Base-by-base conservation (phyloP, 2,888 invertebrate genomes). In the Isoperla grammatica region DNA sequence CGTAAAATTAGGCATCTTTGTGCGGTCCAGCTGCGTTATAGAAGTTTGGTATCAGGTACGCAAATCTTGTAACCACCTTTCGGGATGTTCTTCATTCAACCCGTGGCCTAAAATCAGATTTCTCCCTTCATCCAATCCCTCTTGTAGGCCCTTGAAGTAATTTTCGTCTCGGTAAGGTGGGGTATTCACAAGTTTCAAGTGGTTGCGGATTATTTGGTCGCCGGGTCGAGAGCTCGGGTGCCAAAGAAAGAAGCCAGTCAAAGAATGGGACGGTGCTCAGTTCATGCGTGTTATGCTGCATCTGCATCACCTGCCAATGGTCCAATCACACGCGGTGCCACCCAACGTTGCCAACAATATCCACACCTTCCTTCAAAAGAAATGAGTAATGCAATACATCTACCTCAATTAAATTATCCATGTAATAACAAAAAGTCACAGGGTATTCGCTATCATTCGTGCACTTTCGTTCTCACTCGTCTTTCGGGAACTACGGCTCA, bases 131-230 rank as follows among this genome's bases (percentile, higher is more conserved):
- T 17, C 11, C 20, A 29, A 42, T 40, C 39, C 54, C 45, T 45
- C 59, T 37, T 54, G 23, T 45, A 43, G 53, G 43, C 39, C 59
- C 59, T 54, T 55, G 59, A 59, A 50, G 53, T 59, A 59, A 59
- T 59, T 59, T 59, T 59, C 59, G 59, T 53, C 55, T 43, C 59
- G 46, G 45, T 46, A 42, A 55, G 59, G 59, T 37, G 45, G 59
- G 55, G 42, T 59, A 59, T 59, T 59, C 59, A 59, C 59, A 59
- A 55, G 43, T 59, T 59, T 59, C 45, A 55, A 59, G 59, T 59
- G 59, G 45, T 15, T 54, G 54, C 39, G 35, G 46, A 46, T 46
- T 46, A 22, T 46, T 46, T n/a, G 46, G 5, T 20, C 22, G 46
- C 22, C n/a, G 19, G 46, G 19, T 46, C 46, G 20, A 22, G 46